Conservation (phyloP, 2,113 vertebrate species). For the Eptesicus fuscus region DNA sequence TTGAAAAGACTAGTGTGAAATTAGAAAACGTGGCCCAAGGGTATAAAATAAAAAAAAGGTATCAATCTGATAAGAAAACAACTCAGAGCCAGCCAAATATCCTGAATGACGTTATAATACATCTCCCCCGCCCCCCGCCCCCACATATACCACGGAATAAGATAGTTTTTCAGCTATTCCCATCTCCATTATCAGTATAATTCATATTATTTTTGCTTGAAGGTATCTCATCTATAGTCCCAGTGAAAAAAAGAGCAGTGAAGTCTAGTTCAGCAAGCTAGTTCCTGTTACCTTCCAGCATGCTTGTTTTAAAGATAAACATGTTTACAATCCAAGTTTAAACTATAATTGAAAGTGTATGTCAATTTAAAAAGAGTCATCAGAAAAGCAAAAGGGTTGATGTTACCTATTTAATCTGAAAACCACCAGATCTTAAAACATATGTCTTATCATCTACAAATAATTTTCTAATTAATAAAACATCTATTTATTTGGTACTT, state of each 20-base stretch:
- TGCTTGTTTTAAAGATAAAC: neutral
- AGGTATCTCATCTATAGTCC: neutral
- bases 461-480: conserved; percentile 21
- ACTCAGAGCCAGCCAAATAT: neutral
- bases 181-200: neutral
- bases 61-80: neutral
- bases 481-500: neutral
- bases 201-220: neutral
- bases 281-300: neutral
- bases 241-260: neutral
- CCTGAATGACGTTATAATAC: neutral
- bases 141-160: neutral
- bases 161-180: neutral
- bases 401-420: neutral
- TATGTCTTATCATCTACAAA: neutral
- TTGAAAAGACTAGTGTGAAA: neutral
- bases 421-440: neutral
- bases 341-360: neutral
- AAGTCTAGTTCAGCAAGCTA: neutral
- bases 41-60: neutral
- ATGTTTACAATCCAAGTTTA: neutral
- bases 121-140: rapidly evolving
- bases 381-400: neutral
- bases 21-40: neutral
- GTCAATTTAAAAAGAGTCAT: neutral